phyloP scores from a whole-genome alignment of 2,113 vertebrate species.

The Amazona guildingii region DNA sequence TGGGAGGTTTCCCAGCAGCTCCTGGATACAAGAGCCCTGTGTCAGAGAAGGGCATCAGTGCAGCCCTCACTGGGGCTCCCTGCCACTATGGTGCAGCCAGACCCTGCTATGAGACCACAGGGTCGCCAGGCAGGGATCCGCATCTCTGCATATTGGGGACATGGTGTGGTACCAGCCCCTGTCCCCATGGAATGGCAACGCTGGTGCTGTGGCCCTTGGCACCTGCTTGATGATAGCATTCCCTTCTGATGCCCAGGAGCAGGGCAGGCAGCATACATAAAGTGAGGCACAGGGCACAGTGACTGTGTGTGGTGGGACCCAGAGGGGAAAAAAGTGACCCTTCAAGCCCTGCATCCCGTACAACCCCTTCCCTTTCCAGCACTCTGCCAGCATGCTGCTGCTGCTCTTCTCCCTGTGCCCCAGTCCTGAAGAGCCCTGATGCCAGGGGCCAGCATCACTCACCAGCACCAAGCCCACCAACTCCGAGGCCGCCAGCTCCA shows the following conservation, averaged over 20 bases:
- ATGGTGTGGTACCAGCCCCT: neutral
- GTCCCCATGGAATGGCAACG: neutral
- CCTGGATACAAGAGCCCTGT: conserved; percentile 21
- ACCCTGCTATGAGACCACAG: neutral
- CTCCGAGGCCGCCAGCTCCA: conserved; percentile 2
- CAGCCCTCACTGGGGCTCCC: accelerated
- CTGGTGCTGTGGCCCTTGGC: neutral
- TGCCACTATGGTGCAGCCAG: neutral
- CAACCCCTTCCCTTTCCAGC: neutral
- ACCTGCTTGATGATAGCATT: neutral
- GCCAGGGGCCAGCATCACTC: neutral
- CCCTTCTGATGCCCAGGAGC: neutral
- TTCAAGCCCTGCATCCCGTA: neutral
- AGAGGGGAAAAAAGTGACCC: neutral
- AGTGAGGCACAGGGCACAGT: accelerated
- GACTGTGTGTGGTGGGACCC: neutral
- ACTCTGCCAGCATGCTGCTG: neutral
- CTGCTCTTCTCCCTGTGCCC: neutral
- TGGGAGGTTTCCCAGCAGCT: conserved; percentile 68
- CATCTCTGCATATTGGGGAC: accelerated
- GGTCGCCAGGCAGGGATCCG: neutral
- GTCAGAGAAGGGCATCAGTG: neutral
- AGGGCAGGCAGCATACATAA: neutral
- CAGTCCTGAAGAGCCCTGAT: neutral
- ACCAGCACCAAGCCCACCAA: conserved; percentile 48